Evolutionary conservation across 2,797 vertebrate species (phyloP).

Genomic region (Salmo trutta): DNA sequence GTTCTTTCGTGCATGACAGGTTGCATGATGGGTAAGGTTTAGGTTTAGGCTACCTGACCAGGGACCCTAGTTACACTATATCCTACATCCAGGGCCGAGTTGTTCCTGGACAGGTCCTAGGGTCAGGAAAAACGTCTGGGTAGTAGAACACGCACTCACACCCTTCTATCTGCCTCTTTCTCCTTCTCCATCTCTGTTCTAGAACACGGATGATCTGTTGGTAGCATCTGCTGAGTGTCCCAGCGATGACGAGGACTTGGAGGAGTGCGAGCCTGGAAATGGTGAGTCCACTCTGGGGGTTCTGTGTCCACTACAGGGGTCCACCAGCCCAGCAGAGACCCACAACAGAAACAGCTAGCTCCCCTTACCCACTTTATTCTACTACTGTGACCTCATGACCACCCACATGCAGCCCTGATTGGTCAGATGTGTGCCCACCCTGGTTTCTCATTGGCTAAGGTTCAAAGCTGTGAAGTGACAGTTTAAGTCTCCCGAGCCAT

Average conservation of each 20-base stretch:
- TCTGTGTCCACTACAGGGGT: constrained; percentile 42
- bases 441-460: constrained; percentile 7
- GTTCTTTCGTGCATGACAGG: background rate
- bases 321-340: constrained; percentile 25
- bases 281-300: constrained; percentile 83
- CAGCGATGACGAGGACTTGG: constrained; percentile 92
- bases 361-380: constrained; percentile 30
- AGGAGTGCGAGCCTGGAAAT: constrained; percentile 93
- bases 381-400: constrained; percentile 30
- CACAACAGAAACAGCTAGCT: background rate
- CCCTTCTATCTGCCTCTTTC: background rate
- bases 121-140: background rate
- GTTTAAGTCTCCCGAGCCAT: constrained; percentile 23
- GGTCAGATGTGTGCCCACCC: constrained; percentile 38
- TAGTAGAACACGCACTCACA: background rate
- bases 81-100: background rate
- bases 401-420: constrained; percentile 63
- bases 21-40: background rate
- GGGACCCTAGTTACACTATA: background rate
- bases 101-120: background rate
- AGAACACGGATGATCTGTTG: constrained; percentile 91
- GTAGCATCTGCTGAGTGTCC: constrained; percentile 92
- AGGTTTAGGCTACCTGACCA: background rate
- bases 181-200: constrained; percentile 41
- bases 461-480: constrained; percentile 38